These are phyloP conservation scores for Tyto alba DNA, from an alignment of 2,113 vertebrate species.

Conservation along the genomic window DNA sequence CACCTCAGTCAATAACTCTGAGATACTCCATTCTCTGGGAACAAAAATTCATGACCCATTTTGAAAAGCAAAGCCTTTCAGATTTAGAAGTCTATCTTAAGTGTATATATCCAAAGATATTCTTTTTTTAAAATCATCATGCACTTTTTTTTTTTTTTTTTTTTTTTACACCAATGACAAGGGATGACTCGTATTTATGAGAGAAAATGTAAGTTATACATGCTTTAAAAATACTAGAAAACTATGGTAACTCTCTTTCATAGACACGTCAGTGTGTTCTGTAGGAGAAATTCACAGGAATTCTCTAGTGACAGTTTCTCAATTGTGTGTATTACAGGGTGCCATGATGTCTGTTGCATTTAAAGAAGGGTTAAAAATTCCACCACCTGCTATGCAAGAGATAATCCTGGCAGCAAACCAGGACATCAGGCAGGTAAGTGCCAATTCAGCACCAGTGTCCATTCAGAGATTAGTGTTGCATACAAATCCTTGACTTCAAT, in stretches of 20 bases:
- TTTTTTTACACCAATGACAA: neutral
- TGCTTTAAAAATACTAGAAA: neutral
- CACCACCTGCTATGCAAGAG: conserved; percentile 93
- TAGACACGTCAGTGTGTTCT: neutral
- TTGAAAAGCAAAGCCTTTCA: neutral
- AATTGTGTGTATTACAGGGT: conserved; percentile 70
- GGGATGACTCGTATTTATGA: neutral
- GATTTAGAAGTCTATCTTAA: neutral
- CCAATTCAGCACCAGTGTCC: neutral
- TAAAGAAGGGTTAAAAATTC: conserved; percentile 95
- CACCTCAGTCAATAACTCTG: neutral
- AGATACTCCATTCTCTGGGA: too few relatives aligned
- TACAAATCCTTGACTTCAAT: neutral
- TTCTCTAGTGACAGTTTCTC: neutral
- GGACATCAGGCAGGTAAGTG: conserved; percentile 92
- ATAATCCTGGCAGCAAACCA: conserved; percentile 96
- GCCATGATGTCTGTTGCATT: conserved; percentile 97
- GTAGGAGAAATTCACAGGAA: neutral
- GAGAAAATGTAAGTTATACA: neutral
- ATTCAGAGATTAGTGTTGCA: neutral
- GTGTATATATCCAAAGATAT: neutral
- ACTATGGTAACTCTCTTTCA: neutral
- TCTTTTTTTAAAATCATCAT: neutral
- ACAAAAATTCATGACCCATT: too few relatives aligned
- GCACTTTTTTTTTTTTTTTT: neutral